Percentiles rank a stretch among this genome's conserved stretches.
phyloP scores from a whole-genome alignment of 2,888 invertebrate genomes.

The Conus canariensis region DNA sequence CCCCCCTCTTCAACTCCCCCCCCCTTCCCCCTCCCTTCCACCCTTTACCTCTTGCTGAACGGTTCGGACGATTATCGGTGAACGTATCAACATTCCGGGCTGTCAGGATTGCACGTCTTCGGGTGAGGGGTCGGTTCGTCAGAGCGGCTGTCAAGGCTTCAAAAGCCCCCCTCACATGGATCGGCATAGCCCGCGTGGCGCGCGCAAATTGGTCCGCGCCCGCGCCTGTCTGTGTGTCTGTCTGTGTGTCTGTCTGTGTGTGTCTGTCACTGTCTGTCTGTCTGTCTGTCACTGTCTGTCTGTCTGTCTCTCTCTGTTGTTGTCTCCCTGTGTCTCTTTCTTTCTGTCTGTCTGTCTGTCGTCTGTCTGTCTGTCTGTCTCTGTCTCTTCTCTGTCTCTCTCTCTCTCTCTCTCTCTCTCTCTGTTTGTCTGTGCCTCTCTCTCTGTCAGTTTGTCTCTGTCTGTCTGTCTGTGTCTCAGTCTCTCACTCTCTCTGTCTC shows the following conservation, averaged over 20 bases:
- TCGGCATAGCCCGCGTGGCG: neutral
- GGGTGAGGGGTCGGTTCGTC: neutral
- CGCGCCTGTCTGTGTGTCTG: neutral
- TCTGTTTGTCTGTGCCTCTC: neutral
- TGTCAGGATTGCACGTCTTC: conserved; percentile 13
- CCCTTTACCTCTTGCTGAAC: neutral
- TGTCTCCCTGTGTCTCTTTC: too few species aligned
- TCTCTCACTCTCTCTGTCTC: neutral
- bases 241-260: too few species aligned
- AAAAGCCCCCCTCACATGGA: neutral
- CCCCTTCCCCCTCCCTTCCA: neutral
- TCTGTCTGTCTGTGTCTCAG: neutral
- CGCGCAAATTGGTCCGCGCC: conserved; percentile 7
- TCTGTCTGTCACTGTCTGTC: too few species aligned
- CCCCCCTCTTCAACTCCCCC: neutral
- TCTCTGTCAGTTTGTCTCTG: neutral
- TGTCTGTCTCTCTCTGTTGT: too few species aligned
- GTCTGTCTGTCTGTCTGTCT: too few species aligned
- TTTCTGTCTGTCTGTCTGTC: too few species aligned
- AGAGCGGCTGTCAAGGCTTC: conserved; percentile 16
- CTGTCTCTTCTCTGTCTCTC: neutral
- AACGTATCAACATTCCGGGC: conserved; percentile 17
- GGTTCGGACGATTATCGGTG: neutral
- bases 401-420: neutral
- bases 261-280: too few species aligned